phyloP scores from a whole-genome alignment of 2,797 vertebrate genomes.

The Psittacula derbiana region DNA sequence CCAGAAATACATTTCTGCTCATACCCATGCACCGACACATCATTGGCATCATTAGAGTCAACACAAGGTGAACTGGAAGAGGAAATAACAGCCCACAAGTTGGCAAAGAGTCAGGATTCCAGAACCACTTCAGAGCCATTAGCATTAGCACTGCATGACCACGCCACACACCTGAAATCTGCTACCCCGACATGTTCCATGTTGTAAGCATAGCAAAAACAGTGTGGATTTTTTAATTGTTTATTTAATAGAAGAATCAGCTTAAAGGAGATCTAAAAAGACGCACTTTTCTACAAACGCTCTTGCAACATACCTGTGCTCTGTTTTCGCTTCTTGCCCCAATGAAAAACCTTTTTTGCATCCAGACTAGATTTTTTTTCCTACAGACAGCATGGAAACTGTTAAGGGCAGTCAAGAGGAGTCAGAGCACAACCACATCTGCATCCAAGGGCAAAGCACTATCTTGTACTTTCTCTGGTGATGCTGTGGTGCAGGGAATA shows the following conservation, averaged over 20 bases:
- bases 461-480: not conserved
- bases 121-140: not conserved
- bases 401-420: not conserved
- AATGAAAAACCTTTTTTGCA: rapidly evolving
- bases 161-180: not conserved
- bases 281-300: not conserved
- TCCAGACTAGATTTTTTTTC: not conserved
- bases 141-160: not conserved
- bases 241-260: not conserved
- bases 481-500: not conserved
- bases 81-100: not conserved
- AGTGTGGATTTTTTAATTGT: not conserved
- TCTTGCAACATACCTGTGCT: not conserved
- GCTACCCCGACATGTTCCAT: not conserved
- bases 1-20: not conserved
- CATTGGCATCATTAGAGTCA: not conserved
- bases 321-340: not conserved
- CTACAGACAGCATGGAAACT: not conserved
- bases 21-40: not conserved
- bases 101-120: not conserved
- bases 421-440: not conserved
- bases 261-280: not conserved
- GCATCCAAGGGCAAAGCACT: not conserved
- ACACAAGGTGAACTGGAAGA: not conserved
- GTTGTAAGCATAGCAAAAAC: not conserved